Evolutionary conservation across 2,797 vertebrate species (phyloP).

Genomic region (Gobionotothen gibberifrons): DNA sequence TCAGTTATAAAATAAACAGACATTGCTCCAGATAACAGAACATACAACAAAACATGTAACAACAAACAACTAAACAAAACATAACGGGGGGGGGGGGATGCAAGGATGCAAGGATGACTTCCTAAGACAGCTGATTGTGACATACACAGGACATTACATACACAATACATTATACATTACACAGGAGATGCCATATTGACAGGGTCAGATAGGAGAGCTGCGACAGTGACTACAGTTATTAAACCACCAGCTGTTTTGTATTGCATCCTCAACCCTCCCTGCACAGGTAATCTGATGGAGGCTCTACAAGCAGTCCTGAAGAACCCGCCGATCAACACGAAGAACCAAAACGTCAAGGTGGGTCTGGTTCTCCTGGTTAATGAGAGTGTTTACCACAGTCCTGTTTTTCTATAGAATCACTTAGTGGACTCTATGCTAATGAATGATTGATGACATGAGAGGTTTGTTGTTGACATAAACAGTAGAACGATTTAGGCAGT

Average conservation of each 20-base stretch:
- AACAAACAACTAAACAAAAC: too few relatives aligned
- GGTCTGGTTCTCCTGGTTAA: not conserved
- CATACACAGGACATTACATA: too few relatives aligned
- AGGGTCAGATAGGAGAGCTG: too few relatives aligned
- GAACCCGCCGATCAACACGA: conserved; percentile 98
- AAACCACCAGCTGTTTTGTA: not conserved
- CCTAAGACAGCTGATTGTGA: too few relatives aligned
- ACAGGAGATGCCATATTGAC: too few relatives aligned
- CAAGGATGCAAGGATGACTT: too few relatives aligned
- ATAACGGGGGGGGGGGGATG: too few relatives aligned
- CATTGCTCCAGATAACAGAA: too few relatives aligned
- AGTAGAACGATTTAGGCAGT: not conserved
- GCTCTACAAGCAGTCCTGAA: conserved; percentile 96
- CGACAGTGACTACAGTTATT: not conserved
- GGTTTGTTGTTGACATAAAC: not conserved
- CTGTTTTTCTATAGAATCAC: not conserved
- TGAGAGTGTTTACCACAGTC: not conserved
- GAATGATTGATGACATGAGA: not conserved
- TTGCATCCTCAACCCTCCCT: conserved; percentile 84
- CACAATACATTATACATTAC: too few relatives aligned
- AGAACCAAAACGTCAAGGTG: conserved; percentile 97
- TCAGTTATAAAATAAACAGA: too few relatives aligned
- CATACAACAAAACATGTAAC: too few relatives aligned
- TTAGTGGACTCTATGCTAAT: not conserved
- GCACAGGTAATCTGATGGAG: conserved; percentile 94